Evolutionary conservation across 2,888 invertebrate species (phyloP).

Genomic region (Steromphala cineraria): DNA sequence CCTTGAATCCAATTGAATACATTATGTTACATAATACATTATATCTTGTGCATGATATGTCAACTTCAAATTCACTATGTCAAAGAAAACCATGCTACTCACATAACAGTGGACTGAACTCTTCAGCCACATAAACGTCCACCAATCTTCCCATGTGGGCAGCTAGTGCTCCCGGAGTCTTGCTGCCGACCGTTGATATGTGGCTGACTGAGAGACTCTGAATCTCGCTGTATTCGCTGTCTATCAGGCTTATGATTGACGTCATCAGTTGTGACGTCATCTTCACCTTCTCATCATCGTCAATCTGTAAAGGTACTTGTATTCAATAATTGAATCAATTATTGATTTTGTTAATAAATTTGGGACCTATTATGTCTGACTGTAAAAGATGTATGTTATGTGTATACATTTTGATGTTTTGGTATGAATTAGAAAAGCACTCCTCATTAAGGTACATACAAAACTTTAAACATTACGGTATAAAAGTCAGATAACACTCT

Average conservation of each 20-base stretch:
- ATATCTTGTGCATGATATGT: neutral
- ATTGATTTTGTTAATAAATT: no score
- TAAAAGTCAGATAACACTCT: no score
- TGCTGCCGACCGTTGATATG: slow-evolving; percentile 20
- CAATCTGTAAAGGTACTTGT: slow-evolving; percentile 16
- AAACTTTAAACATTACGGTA: no score
- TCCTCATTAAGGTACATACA: no score
- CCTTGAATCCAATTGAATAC: no score
- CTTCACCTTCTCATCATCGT: slow-evolving; percentile 24
- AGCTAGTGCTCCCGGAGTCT: slow-evolving; percentile 13
- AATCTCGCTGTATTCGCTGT: slow-evolving; percentile 29
- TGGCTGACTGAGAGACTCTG: neutral
- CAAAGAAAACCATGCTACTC: neutral
- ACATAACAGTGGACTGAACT: slow-evolving; percentile 28
- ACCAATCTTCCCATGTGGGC: slow-evolving; percentile 36
- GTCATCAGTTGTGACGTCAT: slow-evolving; percentile 28
- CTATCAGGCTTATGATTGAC: slow-evolving; percentile 25
- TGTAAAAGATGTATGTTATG: no score
- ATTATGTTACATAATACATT: no score
- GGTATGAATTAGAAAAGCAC: no score
- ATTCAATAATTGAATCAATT: no score
- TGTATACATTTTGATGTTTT: no score
- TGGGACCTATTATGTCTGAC: no score
- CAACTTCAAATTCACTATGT: no score
- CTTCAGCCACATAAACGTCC: slow-evolving; percentile 31